Conservation (phyloP, 1,140 invertebrate species). For the Aethina tumida region DNA sequence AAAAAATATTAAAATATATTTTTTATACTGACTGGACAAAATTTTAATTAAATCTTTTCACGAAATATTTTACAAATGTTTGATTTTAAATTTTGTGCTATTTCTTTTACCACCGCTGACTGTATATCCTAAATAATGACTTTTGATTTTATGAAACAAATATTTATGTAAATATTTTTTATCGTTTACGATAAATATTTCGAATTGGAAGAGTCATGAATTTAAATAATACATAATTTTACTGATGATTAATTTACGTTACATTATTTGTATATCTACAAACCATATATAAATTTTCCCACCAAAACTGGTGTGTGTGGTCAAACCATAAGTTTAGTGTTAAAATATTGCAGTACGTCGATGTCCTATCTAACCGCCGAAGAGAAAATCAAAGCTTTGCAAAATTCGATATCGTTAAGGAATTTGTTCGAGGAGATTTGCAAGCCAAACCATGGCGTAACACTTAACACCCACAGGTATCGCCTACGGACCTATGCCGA, state of each 20-base stretch:
- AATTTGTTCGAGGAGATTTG: constrained; percentile 64
- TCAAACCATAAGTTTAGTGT: neutral
- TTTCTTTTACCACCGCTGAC: no score
- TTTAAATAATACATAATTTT: neutral
- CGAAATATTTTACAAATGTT: no score
- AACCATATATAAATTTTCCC: constrained; percentile 9
- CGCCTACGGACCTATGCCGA: constrained; percentile 54
- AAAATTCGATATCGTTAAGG: constrained; percentile 63
- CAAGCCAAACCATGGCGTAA: constrained; percentile 42
- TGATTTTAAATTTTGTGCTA: no score
- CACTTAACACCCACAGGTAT: constrained; percentile 53
- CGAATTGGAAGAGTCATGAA: no score
- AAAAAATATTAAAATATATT: no score
- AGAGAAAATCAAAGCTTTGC: constrained; percentile 51
- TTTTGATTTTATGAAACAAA: no score
- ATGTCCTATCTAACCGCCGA: constrained; percentile 45
- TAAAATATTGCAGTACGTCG: constrained; percentile 27
- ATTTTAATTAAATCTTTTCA: no score
- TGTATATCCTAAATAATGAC: no score
- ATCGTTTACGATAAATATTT: no score
- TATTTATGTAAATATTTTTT: no score
- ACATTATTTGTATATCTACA: neutral
- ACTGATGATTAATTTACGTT: no score
- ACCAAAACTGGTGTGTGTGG: neutral
- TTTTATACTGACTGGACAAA: no score